Conservation (phyloP, 2,113 vertebrate genomes). For the Oplegnathus fasciatus region DNA sequence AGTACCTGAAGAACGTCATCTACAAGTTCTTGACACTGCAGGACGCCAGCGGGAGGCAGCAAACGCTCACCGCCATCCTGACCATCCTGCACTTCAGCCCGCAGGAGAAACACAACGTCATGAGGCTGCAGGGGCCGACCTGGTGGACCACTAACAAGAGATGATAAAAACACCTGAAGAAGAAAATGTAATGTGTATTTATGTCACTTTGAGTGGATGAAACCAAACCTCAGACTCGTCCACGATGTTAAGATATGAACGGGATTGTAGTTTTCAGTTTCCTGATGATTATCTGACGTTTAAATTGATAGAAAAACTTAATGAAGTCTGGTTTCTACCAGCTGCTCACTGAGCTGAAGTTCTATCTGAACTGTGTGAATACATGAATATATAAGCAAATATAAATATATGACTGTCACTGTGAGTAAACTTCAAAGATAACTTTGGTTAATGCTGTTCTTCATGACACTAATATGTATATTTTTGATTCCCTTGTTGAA, state of each 20-base stretch:
- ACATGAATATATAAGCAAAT: background rate
- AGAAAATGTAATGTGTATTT: background rate
- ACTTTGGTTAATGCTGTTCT: background rate
- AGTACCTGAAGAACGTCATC: conserved; percentile 97
- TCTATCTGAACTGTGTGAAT: background rate
- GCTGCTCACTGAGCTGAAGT: no score
- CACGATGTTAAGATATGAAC: background rate
- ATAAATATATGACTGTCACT: background rate
- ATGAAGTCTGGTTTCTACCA: background rate
- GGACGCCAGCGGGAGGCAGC: conserved; percentile 89
- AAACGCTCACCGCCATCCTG: conserved; percentile 93
- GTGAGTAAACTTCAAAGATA: background rate
- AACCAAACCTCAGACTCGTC: background rate
- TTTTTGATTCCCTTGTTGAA: conserved; percentile 60
- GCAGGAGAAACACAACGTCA: conserved; percentile 87
- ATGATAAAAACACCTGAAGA: conserved; percentile 56
- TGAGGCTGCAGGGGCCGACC: conserved; percentile 81
- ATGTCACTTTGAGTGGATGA: background rate
- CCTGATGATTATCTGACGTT: background rate
- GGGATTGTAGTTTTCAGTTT: background rate
- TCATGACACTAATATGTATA: conserved; percentile 39
- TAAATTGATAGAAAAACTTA: background rate
- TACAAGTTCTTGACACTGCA: conserved; percentile 92
- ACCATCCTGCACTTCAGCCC: conserved; percentile 96
- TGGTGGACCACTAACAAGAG: conserved; percentile 89